These are phyloP conservation scores for Heterotis niloticus DNA, from an alignment of 2,113 vertebrate species.

Conservation along the genomic window DNA sequence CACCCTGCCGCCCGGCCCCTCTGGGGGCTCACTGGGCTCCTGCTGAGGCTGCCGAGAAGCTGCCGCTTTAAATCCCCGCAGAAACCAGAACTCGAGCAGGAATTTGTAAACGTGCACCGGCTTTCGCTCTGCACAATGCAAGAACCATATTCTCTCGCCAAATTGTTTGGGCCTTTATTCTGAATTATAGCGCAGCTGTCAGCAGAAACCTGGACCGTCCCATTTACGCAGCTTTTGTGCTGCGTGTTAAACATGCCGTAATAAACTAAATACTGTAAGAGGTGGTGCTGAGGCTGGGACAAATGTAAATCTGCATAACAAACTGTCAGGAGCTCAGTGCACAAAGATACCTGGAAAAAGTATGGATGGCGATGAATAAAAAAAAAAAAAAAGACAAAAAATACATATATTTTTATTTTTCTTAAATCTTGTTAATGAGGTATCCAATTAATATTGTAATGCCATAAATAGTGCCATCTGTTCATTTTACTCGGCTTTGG, in stretches of 20 bases:
- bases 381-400: too few species aligned
- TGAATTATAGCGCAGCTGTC: not conserved
- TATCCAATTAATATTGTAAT: not conserved
- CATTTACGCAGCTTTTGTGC: not conserved
- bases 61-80: conserved; percentile 35
- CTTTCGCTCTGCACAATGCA: conserved; percentile 23
- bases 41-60: conserved; percentile 35
- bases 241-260: not conserved
- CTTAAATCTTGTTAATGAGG: not conserved
- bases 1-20: conserved; percentile 17
- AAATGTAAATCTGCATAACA: not conserved
- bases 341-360: not conserved
- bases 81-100: conserved; percentile 29
- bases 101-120: conserved; percentile 21
- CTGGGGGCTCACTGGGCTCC: conserved; percentile 32
- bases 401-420: too few species aligned
- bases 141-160: conserved; percentile 22
- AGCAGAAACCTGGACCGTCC: not conserved
- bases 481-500: not conserved
- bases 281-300: conserved; percentile 2
- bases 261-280: not conserved
- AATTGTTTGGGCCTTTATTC: conserved; percentile 27
- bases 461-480: conserved; percentile 1
- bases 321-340: not conserved
- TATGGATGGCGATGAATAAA: too few species aligned